Base-by-base conservation (phyloP, 2,113 vertebrate species). In the Elaphurus davidianus region DNA sequence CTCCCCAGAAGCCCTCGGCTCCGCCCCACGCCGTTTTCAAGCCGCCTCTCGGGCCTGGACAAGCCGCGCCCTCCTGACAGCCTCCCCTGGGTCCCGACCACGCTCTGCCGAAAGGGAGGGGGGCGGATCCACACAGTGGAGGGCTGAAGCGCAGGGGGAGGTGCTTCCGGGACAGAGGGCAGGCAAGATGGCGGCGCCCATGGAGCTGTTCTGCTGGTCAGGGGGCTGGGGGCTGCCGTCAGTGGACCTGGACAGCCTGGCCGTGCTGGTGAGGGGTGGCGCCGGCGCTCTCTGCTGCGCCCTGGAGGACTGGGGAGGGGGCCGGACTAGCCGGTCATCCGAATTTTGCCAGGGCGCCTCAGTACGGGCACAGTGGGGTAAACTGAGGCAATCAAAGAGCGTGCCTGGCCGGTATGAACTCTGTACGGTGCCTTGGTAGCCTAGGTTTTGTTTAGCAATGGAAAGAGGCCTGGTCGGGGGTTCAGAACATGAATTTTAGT, bases 121-220 rank as follows among this genome's bases (percentile, higher is more conserved):
- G 86, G 83, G 74, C 79, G 79, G 96, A 6, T 1, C 87, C 40
- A 3, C 10, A 8, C 28, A 0, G 47, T 11, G 40, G n/a, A 40
- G 14, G 60, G 59, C 47, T 3, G 28, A 11, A 4, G 55, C n/a
- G 6, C 60, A 0, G 14, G 0, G 8, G 97, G 93, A 82, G 84
- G 92, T 94, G 95, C 98, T 99, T 99, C 99, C 99, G 98, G 99
- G 98, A 94, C 97, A 96, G 93, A 97, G 98, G 97, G 83, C 43
- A 91, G 87, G 21, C 93, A 99, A 99, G 96, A 99, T 99, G 99
- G 99, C 99, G 94, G 99, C 99, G 98, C 99, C 99, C 99, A 99
- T 99, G 99, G 99, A 99, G 98, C 97, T 99, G 97, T 99, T 98
- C 98, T 99, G 99, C 98, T 99, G 99, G 99, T 97, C 98, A 0